Conservation (phyloP, 2,113 vertebrate species). For the Ciconia stormi region DNA sequence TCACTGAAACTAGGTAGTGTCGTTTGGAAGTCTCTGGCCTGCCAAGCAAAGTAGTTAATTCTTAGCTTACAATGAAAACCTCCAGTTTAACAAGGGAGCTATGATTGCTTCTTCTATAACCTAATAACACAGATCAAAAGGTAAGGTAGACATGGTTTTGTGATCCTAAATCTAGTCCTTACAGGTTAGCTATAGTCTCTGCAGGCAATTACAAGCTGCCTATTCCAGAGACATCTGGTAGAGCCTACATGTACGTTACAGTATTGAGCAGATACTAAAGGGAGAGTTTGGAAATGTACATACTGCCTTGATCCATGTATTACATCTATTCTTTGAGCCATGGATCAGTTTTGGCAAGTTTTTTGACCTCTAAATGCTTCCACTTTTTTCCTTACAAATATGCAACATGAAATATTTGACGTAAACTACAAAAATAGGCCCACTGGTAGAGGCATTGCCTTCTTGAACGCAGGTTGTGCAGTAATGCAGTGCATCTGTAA, state of each 20-base stretch:
- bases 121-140: neutral
- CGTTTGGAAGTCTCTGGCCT: neutral
- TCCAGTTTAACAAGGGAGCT: neutral
- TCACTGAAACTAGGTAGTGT: neutral
- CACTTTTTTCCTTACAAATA: neutral
- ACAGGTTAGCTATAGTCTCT: neutral
- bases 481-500: neutral
- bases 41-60: neutral
- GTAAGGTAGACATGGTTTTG: neutral
- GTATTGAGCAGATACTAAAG: neutral
- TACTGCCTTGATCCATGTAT: neutral
- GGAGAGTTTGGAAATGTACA: neutral
- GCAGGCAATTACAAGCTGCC: neutral
- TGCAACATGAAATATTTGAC: neutral
- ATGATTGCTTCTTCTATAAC: neutral
- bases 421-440: neutral
- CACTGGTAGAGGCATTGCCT: neutral
- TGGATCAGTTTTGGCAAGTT: neutral
- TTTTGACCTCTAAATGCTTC: neutral
- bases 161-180: neutral
- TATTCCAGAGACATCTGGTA: neutral
- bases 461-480: rapidly evolving
- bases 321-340: neutral
- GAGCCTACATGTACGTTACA: neutral
- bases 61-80: neutral